Base-by-base conservation (phyloP, 1,140 invertebrate species). In the Micrasema minimum region DNA sequence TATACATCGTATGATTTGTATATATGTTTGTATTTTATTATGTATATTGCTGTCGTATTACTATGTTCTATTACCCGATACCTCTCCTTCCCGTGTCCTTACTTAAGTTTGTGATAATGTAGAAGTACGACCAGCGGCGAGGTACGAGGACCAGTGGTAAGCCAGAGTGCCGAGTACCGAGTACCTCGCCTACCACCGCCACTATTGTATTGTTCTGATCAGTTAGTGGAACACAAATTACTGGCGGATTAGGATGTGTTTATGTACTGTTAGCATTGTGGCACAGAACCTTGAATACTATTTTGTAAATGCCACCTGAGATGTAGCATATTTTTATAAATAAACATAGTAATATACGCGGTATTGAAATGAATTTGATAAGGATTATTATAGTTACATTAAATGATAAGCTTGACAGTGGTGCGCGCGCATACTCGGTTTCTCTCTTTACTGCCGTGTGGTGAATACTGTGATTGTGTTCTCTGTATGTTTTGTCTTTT, bases 401-500 rank as follows among this genome's bases (percentile, higher is more conserved):
- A 66, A 50, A 35, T 46, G 61, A 48, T 66, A 66, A 66, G 64
- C 64, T 66, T 66, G 64, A 66, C 64, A 66, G 43, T 11, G 59
- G 50, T 64, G 59, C 37, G 43, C 37, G 43, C 31, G 20, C 41
- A 48, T 38, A 50, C 45, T n/a, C 20, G 2, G 6, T 46, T 16
- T 48, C 26, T 46, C 50, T 9, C 37, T 57, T 20, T 35, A 18
- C 22, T 53, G 22, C 31, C n/a, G 48, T 67, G 53, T n/a, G 23
- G 50, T 46, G 35, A 43, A 59, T 22, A n/a, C 57, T 64, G 69
- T 71, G 59, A 65, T 69, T 65, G 43, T 67, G 51, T 67, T 55
- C 46, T 51, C 14, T 38, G 2, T 66, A 31, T 45, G 16, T 67
- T 67, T 67, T 67, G 43, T 64, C 16, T 64, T 23, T 48, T 53